Evolutionary conservation across 2,888 invertebrate species (phyloP), one percentile per base, ranked within the genome.

Genomic region (Caenorhabditis sp.): DNA sequence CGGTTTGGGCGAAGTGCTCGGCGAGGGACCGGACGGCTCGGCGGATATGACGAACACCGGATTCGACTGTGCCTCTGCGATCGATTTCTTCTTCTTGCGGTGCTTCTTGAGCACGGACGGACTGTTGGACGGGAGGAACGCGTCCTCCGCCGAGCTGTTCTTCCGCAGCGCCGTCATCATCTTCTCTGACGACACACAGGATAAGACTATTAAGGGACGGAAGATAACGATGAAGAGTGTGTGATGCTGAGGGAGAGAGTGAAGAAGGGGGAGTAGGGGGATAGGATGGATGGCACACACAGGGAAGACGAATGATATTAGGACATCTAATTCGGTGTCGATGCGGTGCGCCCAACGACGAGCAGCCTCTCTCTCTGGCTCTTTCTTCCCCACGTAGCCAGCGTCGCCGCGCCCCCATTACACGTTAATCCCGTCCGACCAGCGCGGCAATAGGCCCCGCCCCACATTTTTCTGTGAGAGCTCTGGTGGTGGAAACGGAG

Each of bases 91-190:
- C 71, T 82, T 82, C 44, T 82, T 82, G 50, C 77, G 77, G 56
- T 78, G 82, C 64, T 78, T 71, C 53, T 76, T 77, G 9, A 72
- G 58, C 20, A 35, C 62, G 8, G 81, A 77, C 47, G 60, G 22
- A 58, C 62, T 68, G 56, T 60, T 74, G 32, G 67, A 44, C 47
- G 76, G 81, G 15, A 76, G 51, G 70, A 77, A 78, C 35, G 65
- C 15, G 20, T 78, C 78, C 37, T 78, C 77, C 62, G 69, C 32
- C 24, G 65, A 62, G 68, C 81, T 81, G 69, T 76, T 77, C 62
- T 81, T 81, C 58, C 81, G 81, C 77, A 81, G 50, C 70, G 71
- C 81, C 58, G 81, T 71, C 70, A 77, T 81, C 81, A 81, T 81
- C 56, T 35, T 18, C 35, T 60, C 64, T 72, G 64, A 72, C 64